phyloP scores from a whole-genome alignment of 2,888 invertebrate genomes.

The Drosophila antonietae region DNA sequence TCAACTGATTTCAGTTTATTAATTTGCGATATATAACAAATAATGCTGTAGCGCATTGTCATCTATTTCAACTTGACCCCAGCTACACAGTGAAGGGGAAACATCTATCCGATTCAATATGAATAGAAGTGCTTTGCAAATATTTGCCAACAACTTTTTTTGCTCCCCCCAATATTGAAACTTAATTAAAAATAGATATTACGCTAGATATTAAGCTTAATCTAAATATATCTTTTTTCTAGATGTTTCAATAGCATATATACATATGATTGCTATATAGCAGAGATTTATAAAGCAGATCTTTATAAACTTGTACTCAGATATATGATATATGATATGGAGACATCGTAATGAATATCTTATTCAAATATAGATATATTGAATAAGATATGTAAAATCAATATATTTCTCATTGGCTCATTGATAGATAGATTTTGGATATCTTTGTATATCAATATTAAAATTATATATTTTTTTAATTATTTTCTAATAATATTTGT shows the following conservation, averaged over 20 bases:
- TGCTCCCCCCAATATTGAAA: background rate
- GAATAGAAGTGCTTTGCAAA: slow-evolving; percentile 26
- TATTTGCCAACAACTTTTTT: slow-evolving; percentile 19
- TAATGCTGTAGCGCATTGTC: slow-evolving; percentile 15
- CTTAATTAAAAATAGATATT: background rate
- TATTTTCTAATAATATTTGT: no score
- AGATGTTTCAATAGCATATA: background rate
- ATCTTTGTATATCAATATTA: no score
- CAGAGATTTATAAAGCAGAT: background rate
- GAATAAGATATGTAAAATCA: no score
- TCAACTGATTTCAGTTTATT: slow-evolving; percentile 29
- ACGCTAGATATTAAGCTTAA: background rate
- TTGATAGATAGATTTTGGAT: no score
- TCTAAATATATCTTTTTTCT: no score
- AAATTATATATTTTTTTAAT: no score
- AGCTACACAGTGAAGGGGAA: background rate
- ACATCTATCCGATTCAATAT: background rate
- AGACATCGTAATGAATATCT: no score
- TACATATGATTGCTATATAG: no score
- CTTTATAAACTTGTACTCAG: background rate
- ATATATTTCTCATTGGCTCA: no score
- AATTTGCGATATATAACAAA: slow-evolving; percentile 29
- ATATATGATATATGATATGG: no score
- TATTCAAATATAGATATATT: no score
- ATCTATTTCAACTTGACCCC: slow-evolving; percentile 1